Conservation (phyloP, 2,797 vertebrate species). For the Catharus ustulatus region DNA sequence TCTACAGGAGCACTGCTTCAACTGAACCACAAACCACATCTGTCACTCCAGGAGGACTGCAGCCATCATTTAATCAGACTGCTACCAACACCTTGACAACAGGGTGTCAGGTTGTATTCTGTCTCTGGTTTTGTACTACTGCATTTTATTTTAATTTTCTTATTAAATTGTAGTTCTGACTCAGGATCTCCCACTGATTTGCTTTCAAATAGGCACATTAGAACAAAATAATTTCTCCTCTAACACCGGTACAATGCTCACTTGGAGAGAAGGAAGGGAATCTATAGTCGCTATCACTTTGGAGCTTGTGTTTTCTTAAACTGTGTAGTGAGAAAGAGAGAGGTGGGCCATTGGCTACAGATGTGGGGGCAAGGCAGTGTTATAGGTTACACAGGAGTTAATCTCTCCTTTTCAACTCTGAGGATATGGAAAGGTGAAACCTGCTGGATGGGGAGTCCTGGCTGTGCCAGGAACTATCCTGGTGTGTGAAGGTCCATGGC, state of each 20-base stretch:
- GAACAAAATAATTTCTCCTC: neutral
- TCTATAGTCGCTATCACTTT: no score
- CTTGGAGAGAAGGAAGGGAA: neutral
- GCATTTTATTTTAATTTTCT: no score
- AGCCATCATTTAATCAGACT: no score
- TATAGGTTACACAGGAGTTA: neutral
- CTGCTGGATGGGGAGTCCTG: neutral
- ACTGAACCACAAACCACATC: no score
- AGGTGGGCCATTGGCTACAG: neutral
- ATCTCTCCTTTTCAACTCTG: accelerated
- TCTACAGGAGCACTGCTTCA: no score
- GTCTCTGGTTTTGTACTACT: no score
- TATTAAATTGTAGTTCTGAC: no score
- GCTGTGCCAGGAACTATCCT: neutral
- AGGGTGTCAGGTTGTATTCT: no score
- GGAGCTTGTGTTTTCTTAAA: neutral
- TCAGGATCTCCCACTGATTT: no score
- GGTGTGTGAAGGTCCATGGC: neutral
- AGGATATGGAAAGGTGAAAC: neutral
- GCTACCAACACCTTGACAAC: no score
- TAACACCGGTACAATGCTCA: accelerated
- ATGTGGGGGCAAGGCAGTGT: neutral
- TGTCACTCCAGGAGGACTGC: no score
- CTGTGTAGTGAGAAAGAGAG: neutral
- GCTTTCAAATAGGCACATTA: no score